Evolutionary conservation across 2,888 invertebrate species (phyloP), one percentile per base, ranked within the genome.

Genomic region (Thymelicus sylvestris): DNA sequence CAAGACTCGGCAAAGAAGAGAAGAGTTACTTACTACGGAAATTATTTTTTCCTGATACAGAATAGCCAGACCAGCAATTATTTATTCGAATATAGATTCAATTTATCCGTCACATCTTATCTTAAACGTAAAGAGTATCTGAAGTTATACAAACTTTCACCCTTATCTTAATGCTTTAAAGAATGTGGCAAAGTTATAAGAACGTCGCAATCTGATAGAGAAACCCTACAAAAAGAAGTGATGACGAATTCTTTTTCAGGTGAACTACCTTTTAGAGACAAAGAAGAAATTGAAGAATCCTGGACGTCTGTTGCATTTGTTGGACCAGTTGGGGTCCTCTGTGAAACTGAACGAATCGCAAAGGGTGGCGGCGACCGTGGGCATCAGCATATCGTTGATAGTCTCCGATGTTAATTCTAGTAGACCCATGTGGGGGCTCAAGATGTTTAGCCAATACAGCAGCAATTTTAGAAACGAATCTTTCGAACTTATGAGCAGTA

Each of bases 401-500:
- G 81, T 92, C 47, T 89, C 90, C 0, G 87, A 90, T 39, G 84
- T 88, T 0, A 76, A 79, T 2, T 88, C 90, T 0, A 74, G 72
- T 0, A 71, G 74, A 15, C 92, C 91, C 0, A 85, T 93, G 0
- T 78, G 78, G 7, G 93, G 93, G 0, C 77, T 93, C 24, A 82
- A 87, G 72, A 87, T 93, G 1, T 85, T 86, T 0, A 74, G 83
- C 0, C 79, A 83, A 12, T 78, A 80, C 0, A 71, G 70, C 1
- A 86, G 88, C 2, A 62, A 68, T 0, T 93, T 93, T 57, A 80
- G 76, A 13, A 75, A 83, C 2, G 77, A 77, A 0, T 85, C 86
- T 3, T 93, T 93, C 71, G 79, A 88, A 65, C 82, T 93, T 67
- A 79, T 93, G 8, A 79, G 84, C 76, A 85, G 92, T 91, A 72